These are phyloP conservation scores for Laothoe populi DNA, from an alignment of 2,888 invertebrate genomes.

Conservation along the genomic window DNA sequence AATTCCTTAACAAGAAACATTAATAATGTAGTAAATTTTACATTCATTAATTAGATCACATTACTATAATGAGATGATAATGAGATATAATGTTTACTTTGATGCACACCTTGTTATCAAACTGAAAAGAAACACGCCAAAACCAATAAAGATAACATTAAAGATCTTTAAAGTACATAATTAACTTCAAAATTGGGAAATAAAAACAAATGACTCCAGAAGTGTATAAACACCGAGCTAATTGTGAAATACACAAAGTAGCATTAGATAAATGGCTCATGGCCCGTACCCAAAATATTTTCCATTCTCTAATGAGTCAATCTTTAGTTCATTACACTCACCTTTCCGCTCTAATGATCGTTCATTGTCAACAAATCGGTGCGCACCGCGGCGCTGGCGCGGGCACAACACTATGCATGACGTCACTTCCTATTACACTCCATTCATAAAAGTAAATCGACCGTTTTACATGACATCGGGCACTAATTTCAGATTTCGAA, in stretches of 20 bases:
- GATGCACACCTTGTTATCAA: background rate
- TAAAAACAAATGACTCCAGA: constrained; percentile 2
- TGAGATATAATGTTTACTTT: background rate
- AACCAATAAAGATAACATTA: background rate
- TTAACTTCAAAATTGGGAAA: background rate
- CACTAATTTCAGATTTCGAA: constrained; percentile 52
- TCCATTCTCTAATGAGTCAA: constrained; percentile 54
- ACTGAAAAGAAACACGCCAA: background rate
- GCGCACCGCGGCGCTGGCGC: constrained; percentile 63
- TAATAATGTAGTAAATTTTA: background rate
- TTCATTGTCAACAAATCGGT: constrained; percentile 77
- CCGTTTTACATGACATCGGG: constrained; percentile 50
- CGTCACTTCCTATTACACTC: constrained; percentile 80
- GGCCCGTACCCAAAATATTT: constrained; percentile 48
- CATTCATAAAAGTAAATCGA: constrained; percentile 76
- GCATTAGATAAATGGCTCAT: constrained; percentile 27
- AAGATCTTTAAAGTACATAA: background rate
- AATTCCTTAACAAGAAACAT: background rate
- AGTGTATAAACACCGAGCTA: constrained; percentile 8
- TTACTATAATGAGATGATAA: background rate
- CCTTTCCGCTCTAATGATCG: constrained; percentile 80
- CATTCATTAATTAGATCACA: background rate
- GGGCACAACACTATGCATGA: constrained; percentile 81
- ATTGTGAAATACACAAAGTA: constrained; percentile 16
- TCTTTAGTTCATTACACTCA: constrained; percentile 65